Evolutionary conservation across 2,113 vertebrate genomes (phyloP).

Genomic region (Cheilinus undulatus): DNA sequence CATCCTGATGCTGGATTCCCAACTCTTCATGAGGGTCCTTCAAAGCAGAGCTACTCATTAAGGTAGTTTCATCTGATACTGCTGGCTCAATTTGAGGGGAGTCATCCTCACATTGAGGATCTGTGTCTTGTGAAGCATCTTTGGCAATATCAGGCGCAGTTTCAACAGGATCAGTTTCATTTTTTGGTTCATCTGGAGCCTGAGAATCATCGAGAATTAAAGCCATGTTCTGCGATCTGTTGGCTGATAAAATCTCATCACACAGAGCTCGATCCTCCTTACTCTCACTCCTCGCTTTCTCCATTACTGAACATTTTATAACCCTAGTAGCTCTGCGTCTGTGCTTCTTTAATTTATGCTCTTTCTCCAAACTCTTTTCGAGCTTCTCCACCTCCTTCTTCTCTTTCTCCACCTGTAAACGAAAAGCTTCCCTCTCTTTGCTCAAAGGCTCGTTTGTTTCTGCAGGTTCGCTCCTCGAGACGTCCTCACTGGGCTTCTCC

Average conservation of each 20-base stretch:
- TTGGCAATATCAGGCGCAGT: not conserved
- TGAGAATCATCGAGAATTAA: not conserved
- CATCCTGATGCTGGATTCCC: not conserved
- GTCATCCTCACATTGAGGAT: not conserved
- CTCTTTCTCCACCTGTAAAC: slow-evolving; percentile 68
- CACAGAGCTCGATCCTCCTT: slow-evolving; percentile 26
- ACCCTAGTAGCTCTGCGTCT: slow-evolving; percentile 28
- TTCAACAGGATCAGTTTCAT: not conserved
- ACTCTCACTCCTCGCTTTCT: slow-evolving; percentile 17
- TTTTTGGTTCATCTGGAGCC: not conserved
- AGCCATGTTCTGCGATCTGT: not conserved
- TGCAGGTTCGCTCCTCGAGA: not conserved
- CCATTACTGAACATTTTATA: slow-evolving; percentile 62
- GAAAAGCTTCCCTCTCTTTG: slow-evolving; percentile 57
- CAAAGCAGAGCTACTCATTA: not conserved
- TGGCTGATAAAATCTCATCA: slow-evolving; percentile 33
- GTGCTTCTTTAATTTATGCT: slow-evolving; percentile 19
- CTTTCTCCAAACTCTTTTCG: slow-evolving; percentile 64
- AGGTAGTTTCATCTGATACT: not conserved
- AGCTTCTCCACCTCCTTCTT: slow-evolving; percentile 70
- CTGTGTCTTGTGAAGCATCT: not conserved
- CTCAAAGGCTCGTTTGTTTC: not conserved
- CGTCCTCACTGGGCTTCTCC: not conserved
- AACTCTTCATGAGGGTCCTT: not conserved
- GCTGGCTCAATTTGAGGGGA: not conserved